These are phyloP conservation scores for Alosa alosa DNA, from an alignment of 2,113 vertebrate species.

Conservation along the genomic window DNA sequence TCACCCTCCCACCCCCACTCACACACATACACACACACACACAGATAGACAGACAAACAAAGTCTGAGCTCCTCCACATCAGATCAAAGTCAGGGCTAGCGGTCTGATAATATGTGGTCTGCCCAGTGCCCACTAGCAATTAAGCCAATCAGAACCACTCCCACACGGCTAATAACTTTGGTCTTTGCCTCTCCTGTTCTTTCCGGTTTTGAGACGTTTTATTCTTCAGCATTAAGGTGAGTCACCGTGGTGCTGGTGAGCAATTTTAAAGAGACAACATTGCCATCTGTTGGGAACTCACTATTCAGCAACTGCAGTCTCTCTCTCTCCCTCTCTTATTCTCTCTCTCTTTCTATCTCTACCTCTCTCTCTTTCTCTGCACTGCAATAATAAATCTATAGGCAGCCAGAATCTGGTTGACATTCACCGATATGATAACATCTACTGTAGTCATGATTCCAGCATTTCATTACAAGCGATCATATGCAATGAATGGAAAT, in stretches of 20 bases:
- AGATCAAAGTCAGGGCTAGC: neutral
- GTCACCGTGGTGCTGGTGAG: constrained; percentile 47
- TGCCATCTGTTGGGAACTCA: constrained; percentile 73
- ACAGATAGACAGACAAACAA: neutral
- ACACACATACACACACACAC: neutral
- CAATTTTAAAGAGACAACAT: constrained; percentile 63
- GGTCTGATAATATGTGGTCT: neutral
- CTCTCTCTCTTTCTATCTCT: neutral
- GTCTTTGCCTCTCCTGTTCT: neutral
- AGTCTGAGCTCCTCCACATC: neutral
- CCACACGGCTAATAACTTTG: neutral
- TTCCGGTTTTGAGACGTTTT: neutral
- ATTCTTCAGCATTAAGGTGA: constrained; percentile 48
- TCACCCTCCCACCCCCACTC: neutral
- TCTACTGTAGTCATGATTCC: constrained; percentile 25
- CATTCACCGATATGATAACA: constrained; percentile 23
- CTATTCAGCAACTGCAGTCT: constrained; percentile 20
- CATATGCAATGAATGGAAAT: constrained; percentile 24
- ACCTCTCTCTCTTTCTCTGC: neutral
- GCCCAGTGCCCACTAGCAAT: neutral
- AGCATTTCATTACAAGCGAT: constrained; percentile 28
- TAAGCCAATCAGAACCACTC: neutral
- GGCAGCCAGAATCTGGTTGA: constrained; percentile 9
- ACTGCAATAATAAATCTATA: constrained; percentile 18
- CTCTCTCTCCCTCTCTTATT: neutral